Conservation (phyloP, 2,113 vertebrate genomes). For the Oenanthe oenanthe region DNA sequence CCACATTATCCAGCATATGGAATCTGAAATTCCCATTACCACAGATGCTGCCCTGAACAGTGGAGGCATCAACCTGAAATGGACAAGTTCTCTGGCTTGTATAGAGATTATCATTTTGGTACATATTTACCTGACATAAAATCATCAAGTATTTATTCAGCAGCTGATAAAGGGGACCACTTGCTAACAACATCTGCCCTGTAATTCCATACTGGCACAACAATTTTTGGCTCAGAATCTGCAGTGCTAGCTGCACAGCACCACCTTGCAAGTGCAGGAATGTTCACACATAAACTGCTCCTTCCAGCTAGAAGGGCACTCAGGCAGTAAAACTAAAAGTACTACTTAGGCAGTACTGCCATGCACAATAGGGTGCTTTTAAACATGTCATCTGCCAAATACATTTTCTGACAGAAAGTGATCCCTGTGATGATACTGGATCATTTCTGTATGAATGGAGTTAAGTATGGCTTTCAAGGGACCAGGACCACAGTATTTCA, state of each 20-base stretch:
- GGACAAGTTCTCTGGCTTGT: not conserved
- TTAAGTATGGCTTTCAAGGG: conserved; percentile 9
- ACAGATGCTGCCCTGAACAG: not conserved
- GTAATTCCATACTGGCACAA: not conserved
- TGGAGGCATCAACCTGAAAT: not conserved
- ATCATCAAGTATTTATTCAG: not conserved
- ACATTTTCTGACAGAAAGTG: conserved; percentile 31
- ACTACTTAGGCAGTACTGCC: not conserved
- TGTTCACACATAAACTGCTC: not conserved
- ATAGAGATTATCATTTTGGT: not conserved
- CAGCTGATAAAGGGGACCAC: not conserved
- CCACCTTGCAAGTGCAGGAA: not conserved
- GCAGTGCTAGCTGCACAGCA: not conserved
- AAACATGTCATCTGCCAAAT: conserved; percentile 30
- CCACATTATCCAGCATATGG: not conserved
- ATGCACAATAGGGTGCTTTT: not conserved
- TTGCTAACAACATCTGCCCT: not conserved
- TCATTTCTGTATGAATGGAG: conserved; percentile 62
- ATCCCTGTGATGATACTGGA: conserved; percentile 60
- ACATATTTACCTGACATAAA: not conserved
- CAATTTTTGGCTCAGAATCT: not conserved
- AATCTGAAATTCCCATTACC: not conserved
- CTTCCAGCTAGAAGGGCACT: not conserved
- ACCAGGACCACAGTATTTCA: not conserved
- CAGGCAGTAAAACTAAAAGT: not conserved